A percentile compares a stretch with the other conserved stretches of the same genome.
phyloP scores from a whole-genome alignment of 2,113 vertebrate genomes.

The Petroica traversi region DNA sequence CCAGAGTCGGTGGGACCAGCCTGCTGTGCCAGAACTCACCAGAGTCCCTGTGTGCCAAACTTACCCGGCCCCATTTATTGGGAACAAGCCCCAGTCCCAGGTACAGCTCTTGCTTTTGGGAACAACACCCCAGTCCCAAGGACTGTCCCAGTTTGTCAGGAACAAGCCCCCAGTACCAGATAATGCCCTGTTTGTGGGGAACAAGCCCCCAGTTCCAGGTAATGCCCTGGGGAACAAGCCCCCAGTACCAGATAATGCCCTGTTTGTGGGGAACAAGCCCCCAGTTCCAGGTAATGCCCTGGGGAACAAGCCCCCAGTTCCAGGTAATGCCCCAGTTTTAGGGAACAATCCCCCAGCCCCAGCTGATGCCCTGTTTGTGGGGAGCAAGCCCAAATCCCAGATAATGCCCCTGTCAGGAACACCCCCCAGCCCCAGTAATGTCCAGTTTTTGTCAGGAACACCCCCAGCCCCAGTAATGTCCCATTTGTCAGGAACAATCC shows the following conservation, averaged over 20 bases:
- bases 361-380: background rate
- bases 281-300: fast-evolving
- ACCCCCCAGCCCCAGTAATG: no score
- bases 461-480: background rate
- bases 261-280: background rate
- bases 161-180: background rate
- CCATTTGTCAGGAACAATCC: background rate
- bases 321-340: background rate
- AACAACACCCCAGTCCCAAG: background rate
- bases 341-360: background rate
- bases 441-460: no score
- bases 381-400: background rate
- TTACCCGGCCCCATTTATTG: fast-evolving
- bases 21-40: fast-evolving
- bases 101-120: fast-evolving
- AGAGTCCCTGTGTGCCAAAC: fast-evolving
- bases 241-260: no score
- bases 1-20: fast-evolving
- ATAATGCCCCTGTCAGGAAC: background rate
- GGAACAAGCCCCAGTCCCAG: background rate
- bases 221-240: background rate
- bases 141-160: background rate
- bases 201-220: no score
- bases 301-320: background rate
- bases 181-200: background rate